Conservation (phyloP, 2,113 vertebrate genomes). For the Cnemophilus loriae region DNA sequence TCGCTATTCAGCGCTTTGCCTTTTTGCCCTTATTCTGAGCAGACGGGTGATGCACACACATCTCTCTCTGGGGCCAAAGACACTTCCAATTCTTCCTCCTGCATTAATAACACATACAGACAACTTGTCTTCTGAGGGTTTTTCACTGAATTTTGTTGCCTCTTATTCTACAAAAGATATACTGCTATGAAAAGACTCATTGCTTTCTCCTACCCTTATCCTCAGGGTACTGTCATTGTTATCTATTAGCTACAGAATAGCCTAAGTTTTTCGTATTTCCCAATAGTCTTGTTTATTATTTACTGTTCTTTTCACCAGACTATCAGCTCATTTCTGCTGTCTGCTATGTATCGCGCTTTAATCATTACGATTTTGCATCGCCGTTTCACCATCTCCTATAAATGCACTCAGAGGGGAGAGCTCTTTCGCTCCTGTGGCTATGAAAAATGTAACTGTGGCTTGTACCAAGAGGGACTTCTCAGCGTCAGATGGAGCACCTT, state of each 20-base stretch:
- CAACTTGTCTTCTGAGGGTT: slow-evolving; percentile 6
- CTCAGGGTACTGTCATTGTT: neutral
- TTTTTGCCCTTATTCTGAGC: neutral
- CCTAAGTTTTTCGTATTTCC: neutral
- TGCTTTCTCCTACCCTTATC: neutral
- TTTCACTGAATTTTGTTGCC: neutral
- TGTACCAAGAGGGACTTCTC: neutral
- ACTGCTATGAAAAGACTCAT: neutral
- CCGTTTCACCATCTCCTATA: neutral
- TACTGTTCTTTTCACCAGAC: neutral
- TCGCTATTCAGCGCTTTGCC: neutral
- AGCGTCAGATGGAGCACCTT: neutral
- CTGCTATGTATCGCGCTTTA: neutral
- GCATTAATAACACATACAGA: slow-evolving; percentile 9
- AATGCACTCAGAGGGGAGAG: neutral
- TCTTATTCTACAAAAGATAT: neutral
- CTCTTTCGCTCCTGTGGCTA: neutral
- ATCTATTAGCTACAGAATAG: neutral
- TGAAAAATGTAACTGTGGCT: neutral
- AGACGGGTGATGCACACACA: neutral
- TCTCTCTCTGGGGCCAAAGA: neutral
- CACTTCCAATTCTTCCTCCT: neutral
- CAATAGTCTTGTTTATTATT: neutral
- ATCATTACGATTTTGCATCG: neutral
- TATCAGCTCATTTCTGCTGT: neutral